Base-by-base conservation (phyloP, 2,113 vertebrate genomes). In the Machaerirhynchus nigripectus region DNA sequence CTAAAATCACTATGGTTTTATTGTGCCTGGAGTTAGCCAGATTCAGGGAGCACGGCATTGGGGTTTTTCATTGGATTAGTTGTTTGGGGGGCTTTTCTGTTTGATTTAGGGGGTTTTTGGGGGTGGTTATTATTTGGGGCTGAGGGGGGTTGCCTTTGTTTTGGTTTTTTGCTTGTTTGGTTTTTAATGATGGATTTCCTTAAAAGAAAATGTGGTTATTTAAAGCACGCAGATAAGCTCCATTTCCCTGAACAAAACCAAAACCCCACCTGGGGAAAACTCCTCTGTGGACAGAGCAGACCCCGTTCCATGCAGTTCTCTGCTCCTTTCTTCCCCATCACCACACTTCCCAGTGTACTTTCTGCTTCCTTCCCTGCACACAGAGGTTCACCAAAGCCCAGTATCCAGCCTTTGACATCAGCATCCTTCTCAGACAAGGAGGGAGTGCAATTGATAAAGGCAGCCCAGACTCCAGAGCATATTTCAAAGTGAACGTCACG, bases 401-500 rank as follows among this genome's bases (percentile, higher is more conserved):
- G 28, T 6, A 49, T 4, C 5, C 73, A 69, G 57, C 56, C 13
- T 70, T 31, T 49, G 80, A 63, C 57, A 42, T 13, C 10, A 59
- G 57, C 46, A 49, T 28, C 13, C 47, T 37, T n/a, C 68, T 57
- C 81, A 67, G 10, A 27, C 6, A 13, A 67, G 39, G 20, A 65
- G 39, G 31, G 63, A 84, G 20, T 22, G 59, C 22, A n/a, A 33
- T 22, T 68, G 26, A 17, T 5, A 28, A 42, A 60, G 56, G 44
- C 35, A 77, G 33, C 21, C 35, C 67, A 55, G 44, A 64, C n/a
- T 60, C 20, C 64, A 77, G 57, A 56, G 40, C 40, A 8, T 33
- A 55, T 92, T 77, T 77, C 53, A 64, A 77, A 84, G 55, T 0
- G 0, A 76, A 18, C 3, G 0, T 37, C 71, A 68, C 0, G 0